Base-by-base conservation (phyloP, 2,888 invertebrate species). In the Xanthia icteritia region DNA sequence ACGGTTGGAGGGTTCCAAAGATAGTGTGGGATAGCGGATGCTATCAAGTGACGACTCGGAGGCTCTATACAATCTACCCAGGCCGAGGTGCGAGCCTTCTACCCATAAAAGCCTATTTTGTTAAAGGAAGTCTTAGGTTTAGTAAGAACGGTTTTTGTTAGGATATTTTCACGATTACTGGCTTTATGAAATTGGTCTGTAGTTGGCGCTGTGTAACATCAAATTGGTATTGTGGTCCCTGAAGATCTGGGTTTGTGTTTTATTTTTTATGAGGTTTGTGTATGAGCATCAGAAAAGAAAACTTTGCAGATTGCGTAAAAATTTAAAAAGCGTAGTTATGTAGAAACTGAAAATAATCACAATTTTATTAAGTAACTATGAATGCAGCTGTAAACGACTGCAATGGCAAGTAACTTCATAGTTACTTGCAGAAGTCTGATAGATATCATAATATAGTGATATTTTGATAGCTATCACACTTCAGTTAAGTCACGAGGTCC, bases 21-120 rank as follows among this genome's bases (percentile, higher is more conserved):
- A 88, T 88, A 85, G 83, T 73, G 77, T 75, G 76, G 83, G 83
- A 79, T 85, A 85, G 82, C 79, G 74, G 76, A 88, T 88, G 74
- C 79, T 77, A 71, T 81, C 69, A 79, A 85, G 82, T 79, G 76
- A 82, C 79, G 81, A 71, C 82, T 77, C 82, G 78, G 73, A 86
- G 69, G 66, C 68, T 76, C 70, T 63, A 82, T 78, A 87, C 83
- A 86, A 87, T 86, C 83, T 81, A 88, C 79, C 65, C 86, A 83
- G 66, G 60, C 77, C 77, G 76, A 86, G 86, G 86, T 85, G 76
- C 70, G 84, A 76, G 71, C 84, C 75, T 78, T 61, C 61, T n/a
- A 63, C 42, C 48, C 76, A 74, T 87, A 87, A 87, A 86, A 83
- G 72, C 77, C 83, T 77, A 79, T 86, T 86, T 88, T 80, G 76